These are phyloP conservation scores for Tachycineta bicolor DNA, from an alignment of 2,113 vertebrate genomes.

Conservation along the genomic window DNA sequence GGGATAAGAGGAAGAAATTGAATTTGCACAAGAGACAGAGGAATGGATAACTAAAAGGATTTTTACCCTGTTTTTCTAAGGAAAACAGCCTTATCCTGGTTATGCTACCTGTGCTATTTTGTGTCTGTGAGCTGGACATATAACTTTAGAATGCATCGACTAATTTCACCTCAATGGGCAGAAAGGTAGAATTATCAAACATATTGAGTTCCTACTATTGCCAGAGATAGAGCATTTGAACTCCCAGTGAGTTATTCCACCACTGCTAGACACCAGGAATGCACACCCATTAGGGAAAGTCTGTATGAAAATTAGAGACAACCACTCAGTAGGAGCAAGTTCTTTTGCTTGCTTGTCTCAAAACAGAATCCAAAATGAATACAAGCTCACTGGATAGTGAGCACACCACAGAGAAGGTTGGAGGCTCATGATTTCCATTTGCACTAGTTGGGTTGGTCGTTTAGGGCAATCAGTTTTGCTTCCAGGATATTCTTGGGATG, in stretches of 20 bases:
- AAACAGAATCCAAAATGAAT: background rate
- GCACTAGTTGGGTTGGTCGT: background rate
- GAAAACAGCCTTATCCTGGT: background rate
- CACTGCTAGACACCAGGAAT: background rate
- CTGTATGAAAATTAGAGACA: background rate
- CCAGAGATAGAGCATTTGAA: background rate
- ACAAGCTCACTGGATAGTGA: background rate
- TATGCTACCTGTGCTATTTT: background rate
- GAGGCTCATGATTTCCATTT: background rate
- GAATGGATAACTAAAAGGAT: background rate
- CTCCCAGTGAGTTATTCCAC: background rate
- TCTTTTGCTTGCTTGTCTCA: background rate
- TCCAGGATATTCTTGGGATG: background rate
- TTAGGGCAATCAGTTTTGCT: background rate
- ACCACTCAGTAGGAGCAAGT: background rate
- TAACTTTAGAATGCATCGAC: background rate
- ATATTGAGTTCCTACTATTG: background rate
- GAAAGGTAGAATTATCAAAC: background rate
- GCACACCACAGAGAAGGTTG: background rate
- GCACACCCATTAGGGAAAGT: rapidly evolving
- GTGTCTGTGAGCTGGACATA: background rate
- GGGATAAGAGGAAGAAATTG: background rate
- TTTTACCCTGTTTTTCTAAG: background rate
- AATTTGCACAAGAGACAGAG: background rate
- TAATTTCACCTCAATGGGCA: background rate